Percentiles rank a stretch among this genome's conserved stretches.
Evolutionary conservation across 2,113 vertebrate genomes (phyloP).

Genomic region (Gadus chalcogrammus): DNA sequence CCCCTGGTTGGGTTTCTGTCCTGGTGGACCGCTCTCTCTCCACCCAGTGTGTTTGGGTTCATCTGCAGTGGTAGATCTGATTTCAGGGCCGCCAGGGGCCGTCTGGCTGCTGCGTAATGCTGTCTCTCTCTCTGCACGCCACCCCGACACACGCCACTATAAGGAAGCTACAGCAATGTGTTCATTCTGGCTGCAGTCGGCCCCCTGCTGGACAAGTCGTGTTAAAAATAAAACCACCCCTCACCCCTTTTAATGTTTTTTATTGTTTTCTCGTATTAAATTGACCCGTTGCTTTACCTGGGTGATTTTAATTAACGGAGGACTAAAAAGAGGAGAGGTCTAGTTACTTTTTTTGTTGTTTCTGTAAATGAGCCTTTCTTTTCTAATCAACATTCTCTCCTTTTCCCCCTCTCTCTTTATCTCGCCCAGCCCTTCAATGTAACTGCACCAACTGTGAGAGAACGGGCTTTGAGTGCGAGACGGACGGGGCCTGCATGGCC

Average conservation of each 20-base stretch:
- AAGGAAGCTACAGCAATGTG: not conserved
- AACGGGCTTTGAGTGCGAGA: constrained; percentile 88
- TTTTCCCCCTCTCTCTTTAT: constrained; percentile 3
- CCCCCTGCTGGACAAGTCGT: constrained; percentile 56
- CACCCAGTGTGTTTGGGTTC: constrained; percentile 70
- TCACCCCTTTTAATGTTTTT: not conserved
- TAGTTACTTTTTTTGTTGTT: not conserved
- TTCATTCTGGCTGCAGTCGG: constrained; percentile 20
- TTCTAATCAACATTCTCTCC: not conserved
- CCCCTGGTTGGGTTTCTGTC: constrained; percentile 59
- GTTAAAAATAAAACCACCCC: not conserved
- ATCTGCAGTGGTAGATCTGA: constrained; percentile 72
- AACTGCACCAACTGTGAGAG: constrained; percentile 90
- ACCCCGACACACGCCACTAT: not conserved
- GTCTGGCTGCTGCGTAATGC: constrained; percentile 51
- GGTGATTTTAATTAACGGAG: not conserved
- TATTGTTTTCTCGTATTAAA: not conserved
- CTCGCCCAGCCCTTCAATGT: constrained; percentile 79
- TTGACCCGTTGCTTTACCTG: not conserved
- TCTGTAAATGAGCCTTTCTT: not conserved
- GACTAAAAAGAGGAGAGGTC: too few relatives aligned
- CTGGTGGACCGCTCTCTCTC: constrained; percentile 57
- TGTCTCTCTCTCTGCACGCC: constrained; percentile 43
- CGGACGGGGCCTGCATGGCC: constrained; percentile 94
- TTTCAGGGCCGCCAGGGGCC: constrained; percentile 63